Base-by-base conservation (phyloP, 2,888 invertebrate species). In the Troides oblongomaculatus region DNA sequence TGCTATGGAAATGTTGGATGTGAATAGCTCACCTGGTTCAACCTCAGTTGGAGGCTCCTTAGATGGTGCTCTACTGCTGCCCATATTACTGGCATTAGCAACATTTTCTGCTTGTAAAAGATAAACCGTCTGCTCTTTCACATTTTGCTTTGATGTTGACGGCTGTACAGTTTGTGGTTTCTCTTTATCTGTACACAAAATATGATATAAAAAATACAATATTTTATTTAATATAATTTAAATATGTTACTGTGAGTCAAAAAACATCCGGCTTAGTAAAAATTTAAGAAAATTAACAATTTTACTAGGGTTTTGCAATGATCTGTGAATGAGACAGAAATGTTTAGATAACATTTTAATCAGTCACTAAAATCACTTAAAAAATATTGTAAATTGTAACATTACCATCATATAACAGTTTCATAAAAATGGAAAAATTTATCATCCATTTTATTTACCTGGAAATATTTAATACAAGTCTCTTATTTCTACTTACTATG, bases 401-500 rank as follows among this genome's bases (percentile, higher is more conserved):
- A 30, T 30, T 3, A 4, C 5, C 30, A 30, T 30, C 30, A 30
- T 30, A 30, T 30, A 25, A 25, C 39, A 39, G 10, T 39, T 39
- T 8, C 1, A 39, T 39, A 7, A 39, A 39, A 39, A 39, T 39
- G 0, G 1, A 10, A 10, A 7, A 39, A 39, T 10, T 39, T 39
- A 39, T 39, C 0, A 10, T 39, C 30, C 30, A 30, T 30, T 30
- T 30, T 30, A 30, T 30, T 30, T 25, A 25, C 25, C 25, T 3
- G 25, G 30, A 30, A 30, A 30, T 30, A 30, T 30, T 30, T 57
- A 57, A 5, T n/a, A 57, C 57, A 57, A 10, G 39, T 21, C 10
- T 21, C 39, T n/a, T 61, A 43, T 30, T 6, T 23, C 5, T 36
- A 87, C 90, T 93, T 77, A 81, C 94, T 89, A 73, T 93, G 93